Percentiles rank a stretch among this genome's conserved stretches.
These are phyloP conservation scores for Sebastes alutus DNA, from an alignment of 2,797 vertebrate genomes.

Conservation along the genomic window DNA sequence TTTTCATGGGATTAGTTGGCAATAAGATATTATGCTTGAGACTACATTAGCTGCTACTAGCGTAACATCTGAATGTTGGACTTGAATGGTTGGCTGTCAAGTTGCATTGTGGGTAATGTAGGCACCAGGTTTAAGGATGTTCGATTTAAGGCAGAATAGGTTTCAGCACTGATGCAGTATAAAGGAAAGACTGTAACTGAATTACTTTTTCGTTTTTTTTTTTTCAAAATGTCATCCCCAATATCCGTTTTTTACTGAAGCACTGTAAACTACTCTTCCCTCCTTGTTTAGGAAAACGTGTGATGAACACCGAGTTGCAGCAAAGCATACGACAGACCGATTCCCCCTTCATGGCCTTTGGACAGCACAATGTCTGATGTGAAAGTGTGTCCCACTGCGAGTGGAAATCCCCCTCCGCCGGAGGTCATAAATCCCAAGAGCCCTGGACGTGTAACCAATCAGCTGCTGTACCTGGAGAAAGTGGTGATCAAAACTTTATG, in stretches of 20 bases:
- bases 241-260: neutral
- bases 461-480: constrained; percentile 91
- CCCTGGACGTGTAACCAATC: constrained; percentile 88
- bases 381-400: constrained; percentile 64
- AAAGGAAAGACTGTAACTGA: neutral
- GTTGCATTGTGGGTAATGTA: neutral
- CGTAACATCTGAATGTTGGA: neutral
- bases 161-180: neutral
- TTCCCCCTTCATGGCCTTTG: constrained; percentile 25
- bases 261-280: neutral
- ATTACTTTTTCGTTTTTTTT: neutral
- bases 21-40: neutral
- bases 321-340: neutral
- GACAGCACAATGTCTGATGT: constrained; percentile 81
- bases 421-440: constrained; percentile 84
- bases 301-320: constrained; percentile 55
- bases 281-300: constrained; percentile 60
- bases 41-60: neutral
- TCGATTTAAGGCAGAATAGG: neutral
- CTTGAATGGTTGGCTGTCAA: neutral
- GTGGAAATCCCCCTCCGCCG: constrained; percentile 91
- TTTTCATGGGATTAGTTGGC: neutral
- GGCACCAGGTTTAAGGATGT: neutral
- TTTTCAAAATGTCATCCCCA: neutral
- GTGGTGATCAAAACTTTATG: constrained; percentile 89